Base-by-base conservation (phyloP, 2,113 vertebrate species). In the Pyrgilauda ruficollis region DNA sequence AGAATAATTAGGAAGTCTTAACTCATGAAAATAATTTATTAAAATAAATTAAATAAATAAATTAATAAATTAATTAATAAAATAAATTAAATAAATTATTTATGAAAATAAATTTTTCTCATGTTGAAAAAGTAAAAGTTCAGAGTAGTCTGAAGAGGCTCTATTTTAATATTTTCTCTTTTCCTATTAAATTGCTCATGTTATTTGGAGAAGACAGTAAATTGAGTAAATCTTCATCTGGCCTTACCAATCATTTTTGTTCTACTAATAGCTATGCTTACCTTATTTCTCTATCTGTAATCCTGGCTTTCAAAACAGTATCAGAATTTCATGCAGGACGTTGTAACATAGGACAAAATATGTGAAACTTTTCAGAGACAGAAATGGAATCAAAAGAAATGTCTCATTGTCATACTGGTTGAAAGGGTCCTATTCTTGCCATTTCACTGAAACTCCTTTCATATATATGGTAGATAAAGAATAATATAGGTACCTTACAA, bases 341-440 rank as follows among this genome's bases (percentile, higher is more conserved):
- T 20, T 39, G 30, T 35, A 70, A 59, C 35, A 23, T 3, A 55
- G 26, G 79, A 59, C 9, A 64, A 72, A 89, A 46, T 37, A n/a
- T 0, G 0, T n/a, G 7, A n/a, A 59, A 63, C 1, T 3, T 30
- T 17, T 73, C n/a, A 83, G 39, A 63, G 15, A 28, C 10, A 77
- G 33, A 89, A 93, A 59, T 39, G 4, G 30, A 76, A 55, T 10
- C 3, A 59, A 64, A 87, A 55, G 0, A 84, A 77, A 56, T 19
- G 5, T 76, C 83, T 64, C 31, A 11, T 24, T 87, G 3, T 59
- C 37, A 20, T 16, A 18, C 10, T 26, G 1, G 11, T 50, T 50
- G 27, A 68, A 68, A 26, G 7, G 22, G 22, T 63, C 4, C 7
- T 44, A 5, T 37, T 74, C 7, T 74, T 81, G 27, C 18, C 10